phyloP scores from a whole-genome alignment of 2,113 vertebrate species.

The Elephantulus edwardii region DNA sequence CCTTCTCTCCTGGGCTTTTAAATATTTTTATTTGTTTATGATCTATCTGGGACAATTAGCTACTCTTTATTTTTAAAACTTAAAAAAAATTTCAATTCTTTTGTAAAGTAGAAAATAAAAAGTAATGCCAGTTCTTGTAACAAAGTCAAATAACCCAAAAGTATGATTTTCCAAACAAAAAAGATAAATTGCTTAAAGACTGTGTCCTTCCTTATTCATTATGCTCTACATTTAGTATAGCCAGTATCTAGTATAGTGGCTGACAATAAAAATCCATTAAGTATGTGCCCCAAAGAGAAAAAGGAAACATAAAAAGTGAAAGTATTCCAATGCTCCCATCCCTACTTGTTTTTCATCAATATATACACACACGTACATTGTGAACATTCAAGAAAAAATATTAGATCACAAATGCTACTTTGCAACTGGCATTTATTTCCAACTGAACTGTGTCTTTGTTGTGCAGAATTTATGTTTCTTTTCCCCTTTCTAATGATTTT shows the following conservation, averaged over 20 bases:
- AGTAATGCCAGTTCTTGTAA: neutral
- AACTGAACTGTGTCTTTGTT: too few relatives aligned
- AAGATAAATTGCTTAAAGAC: neutral
- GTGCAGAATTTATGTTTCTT: too few relatives aligned
- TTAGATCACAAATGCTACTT: neutral
- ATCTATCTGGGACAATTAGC: neutral
- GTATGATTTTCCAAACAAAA: neutral
- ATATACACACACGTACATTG: neutral
- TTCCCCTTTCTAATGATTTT: too few relatives aligned
- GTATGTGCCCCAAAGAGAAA: neutral
- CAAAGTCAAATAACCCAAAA: slow-evolving; percentile 7
- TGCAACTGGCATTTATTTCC: neutral
- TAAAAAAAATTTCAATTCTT: neutral
- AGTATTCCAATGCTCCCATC: neutral
- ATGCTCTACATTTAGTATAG: too few relatives aligned
- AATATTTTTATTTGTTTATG: slow-evolving; percentile 12
- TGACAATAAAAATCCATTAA: neutral
- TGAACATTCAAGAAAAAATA: neutral
- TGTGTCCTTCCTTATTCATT: neutral
- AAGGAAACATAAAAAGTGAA: neutral
- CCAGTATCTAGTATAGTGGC: neutral
- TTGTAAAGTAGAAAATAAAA: neutral
- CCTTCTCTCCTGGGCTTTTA: too few relatives aligned
- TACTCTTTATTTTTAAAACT: neutral
- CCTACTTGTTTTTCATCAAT: neutral